A percentile compares a stretch with the other conserved stretches of the same genome.
These are phyloP conservation scores for Pao palembangensis DNA, from an alignment of 2,113 vertebrate species.

Conservation along the genomic window DNA sequence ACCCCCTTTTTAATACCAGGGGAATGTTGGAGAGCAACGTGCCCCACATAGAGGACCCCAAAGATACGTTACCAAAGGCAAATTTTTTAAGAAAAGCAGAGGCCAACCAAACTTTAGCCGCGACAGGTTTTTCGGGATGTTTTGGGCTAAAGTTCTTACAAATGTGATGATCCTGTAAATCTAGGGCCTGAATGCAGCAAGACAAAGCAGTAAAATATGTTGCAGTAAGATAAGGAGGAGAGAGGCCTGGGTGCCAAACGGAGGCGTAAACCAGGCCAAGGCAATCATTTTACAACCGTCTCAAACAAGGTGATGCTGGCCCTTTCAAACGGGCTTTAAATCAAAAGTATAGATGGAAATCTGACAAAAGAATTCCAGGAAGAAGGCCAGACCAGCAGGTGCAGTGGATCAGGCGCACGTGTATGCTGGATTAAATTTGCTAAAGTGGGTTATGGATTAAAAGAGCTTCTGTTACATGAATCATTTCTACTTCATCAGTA, in stretches of 20 bases:
- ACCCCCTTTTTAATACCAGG: constrained; percentile 61
- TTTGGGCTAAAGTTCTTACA: constrained; percentile 22
- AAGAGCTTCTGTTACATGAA: too few relatives aligned
- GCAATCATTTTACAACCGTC: too few relatives aligned
- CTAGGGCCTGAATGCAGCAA: background rate
- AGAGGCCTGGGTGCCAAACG: constrained; percentile 13
- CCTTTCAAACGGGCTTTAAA: constrained; percentile 4
- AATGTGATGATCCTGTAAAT: constrained; percentile 25
- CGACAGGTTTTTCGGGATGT: constrained; percentile 14
- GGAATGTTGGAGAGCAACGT: constrained; percentile 37
- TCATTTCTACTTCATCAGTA: background rate
- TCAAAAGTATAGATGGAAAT: constrained; percentile 29
- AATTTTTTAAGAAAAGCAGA: constrained; percentile 28
- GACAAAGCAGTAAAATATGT: constrained; percentile 19
- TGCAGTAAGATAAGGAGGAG: constrained; percentile 27
- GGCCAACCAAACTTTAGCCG: background rate
- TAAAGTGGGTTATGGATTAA: background rate
- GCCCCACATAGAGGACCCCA: constrained; percentile 36
- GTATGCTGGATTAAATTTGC: background rate
- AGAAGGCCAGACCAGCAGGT: constrained; percentile 30
- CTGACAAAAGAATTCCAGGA: constrained; percentile 28
- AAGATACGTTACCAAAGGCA: constrained; percentile 40
- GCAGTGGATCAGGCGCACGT: background rate
- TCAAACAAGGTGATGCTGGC: background rate
- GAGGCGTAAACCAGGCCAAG: constrained; percentile 20